Evolutionary conservation across 2,113 vertebrate genomes (phyloP).

Genomic region (Misgurnus anguillicaudatus): DNA sequence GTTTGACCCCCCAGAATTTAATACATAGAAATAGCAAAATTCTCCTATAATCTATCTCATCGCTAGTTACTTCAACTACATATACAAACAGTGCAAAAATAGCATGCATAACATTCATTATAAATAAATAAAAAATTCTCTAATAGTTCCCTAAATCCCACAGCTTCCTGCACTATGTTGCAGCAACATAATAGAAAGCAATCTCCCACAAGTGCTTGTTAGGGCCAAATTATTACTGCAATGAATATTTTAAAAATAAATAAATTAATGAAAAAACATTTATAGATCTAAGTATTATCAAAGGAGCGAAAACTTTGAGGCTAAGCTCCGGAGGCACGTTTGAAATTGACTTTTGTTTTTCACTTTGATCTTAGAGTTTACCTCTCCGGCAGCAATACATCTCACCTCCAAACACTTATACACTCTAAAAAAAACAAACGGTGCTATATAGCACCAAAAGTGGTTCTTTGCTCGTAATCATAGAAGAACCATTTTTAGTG

Average conservation of each 20-base stretch:
- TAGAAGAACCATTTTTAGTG: too few relatives aligned
- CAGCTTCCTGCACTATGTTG: slow-evolving; percentile 79
- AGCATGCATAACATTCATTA: slow-evolving; percentile 82
- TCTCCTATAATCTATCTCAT: slow-evolving; percentile 61
- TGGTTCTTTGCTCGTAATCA: too few relatives aligned
- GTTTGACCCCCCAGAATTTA: too few relatives aligned
- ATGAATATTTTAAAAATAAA: slow-evolving; percentile 83
- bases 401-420: slow-evolving; percentile 60
- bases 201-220: slow-evolving; percentile 94
- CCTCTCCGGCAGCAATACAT: slow-evolving; percentile 69
- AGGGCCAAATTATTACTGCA: slow-evolving; percentile 83
- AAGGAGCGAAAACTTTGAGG: slow-evolving; percentile 73
- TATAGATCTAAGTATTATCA: slow-evolving; percentile 78
- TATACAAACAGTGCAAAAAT: slow-evolving; percentile 71
- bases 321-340: slow-evolving; percentile 68
- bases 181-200: slow-evolving; percentile 72
- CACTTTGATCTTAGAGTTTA: slow-evolving; percentile 80
- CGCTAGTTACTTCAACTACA: slow-evolving; percentile 70
- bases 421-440: too few relatives aligned
- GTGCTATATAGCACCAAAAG: too few relatives aligned
- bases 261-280: slow-evolving; percentile 75
- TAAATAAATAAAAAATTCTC: slow-evolving; percentile 83
- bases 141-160: slow-evolving; percentile 80
- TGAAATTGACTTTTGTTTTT: slow-evolving; percentile 73
- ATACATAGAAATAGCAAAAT: slow-evolving; percentile 73